phyloP scores from a whole-genome alignment of 2,888 invertebrate species.

The Portevinia maculata region DNA sequence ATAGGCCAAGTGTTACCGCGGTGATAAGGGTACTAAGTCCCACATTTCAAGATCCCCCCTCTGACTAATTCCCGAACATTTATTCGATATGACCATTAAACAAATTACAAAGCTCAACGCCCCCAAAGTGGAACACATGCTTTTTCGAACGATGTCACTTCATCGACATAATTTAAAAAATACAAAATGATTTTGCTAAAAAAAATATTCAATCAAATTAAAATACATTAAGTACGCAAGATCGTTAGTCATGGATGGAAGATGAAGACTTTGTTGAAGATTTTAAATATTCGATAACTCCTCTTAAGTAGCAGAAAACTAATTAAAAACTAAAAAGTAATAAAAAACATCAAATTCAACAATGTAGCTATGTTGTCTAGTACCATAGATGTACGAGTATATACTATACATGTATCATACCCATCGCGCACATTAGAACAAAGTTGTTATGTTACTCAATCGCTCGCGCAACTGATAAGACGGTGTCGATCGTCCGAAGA shows the following conservation, averaged over 20 bases:
- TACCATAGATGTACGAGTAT: not conserved
- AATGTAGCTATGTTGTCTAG: conserved; percentile 23
- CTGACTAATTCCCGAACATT: conserved; percentile 9
- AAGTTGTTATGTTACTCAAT: conserved; percentile 57
- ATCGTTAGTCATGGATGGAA: conserved; percentile 9
- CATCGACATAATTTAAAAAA: conserved; percentile 21
- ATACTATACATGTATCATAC: too few species aligned
- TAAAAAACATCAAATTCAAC: not conserved
- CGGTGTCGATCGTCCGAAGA: conserved; percentile 47
- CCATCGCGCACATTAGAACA: conserved; percentile 44
- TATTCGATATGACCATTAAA: not conserved
- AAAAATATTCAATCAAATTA: conserved; percentile 18
- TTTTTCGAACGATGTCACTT: conserved; percentile 24
- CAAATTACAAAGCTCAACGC: conserved; percentile 15
- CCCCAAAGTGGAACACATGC: conserved; percentile 38
- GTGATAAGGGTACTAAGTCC: too few species aligned
- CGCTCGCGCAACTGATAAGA: conserved; percentile 56
- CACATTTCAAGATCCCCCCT: conserved; percentile 9
- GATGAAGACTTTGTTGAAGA: not conserved
- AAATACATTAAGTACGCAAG: conserved; percentile 30
- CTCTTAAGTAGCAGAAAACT: conserved; percentile 18
- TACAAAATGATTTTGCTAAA: conserved; percentile 41
- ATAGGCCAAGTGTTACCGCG: too few species aligned
- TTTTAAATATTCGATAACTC: conserved; percentile 16
- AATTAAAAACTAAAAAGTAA: not conserved